Base-by-base conservation (phyloP, 1,140 invertebrate species). In the Pseudomyrmex cubaensis region DNA sequence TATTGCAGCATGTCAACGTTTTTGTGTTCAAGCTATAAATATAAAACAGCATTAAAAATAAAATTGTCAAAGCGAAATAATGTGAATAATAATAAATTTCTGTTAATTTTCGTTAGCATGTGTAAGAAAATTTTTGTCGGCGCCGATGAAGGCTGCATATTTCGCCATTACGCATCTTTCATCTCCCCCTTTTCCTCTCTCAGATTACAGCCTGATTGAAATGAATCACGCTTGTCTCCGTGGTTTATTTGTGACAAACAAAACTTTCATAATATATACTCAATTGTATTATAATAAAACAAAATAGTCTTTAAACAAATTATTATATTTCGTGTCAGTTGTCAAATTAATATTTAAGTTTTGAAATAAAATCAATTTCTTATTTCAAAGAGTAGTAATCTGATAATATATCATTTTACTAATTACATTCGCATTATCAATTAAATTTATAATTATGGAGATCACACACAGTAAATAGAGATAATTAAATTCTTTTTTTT, bases 141-240 rank as follows among this genome's bases (percentile, higher is more conserved):
- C 76, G 76, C 76, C 76, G 46, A 72, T 80, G 76, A 1, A 59
- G 13, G 12, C 13, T 46, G 25, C 13, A 56, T 67, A 67, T 46
- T 78, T 25, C 15, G 59, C 56, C 20, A 22, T 70, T 70, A 48
- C 66, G 54, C 54, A 46, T 77, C 48, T 77, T 13, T 77, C 35
- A 56, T 35, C 64, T 70, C 10, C 44, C 12, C n/a, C 15, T 59
- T 44, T 50, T 46, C 46, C 54, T 70, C 22, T 7, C 35, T 22
- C 66, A 70, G 66, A 72, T 72, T 80, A 72, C 66, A 70, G 56
- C n/a, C 56, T 80, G 66, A 80, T 80, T 80, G 76, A 80, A 80
- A 80, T 72, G 20, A 20, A 80, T 61, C 76, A 48, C 54, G 20
- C 20, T 57, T 78, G 15, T 77, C 44, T 72, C 15, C 50, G 35